phyloP scores from a whole-genome alignment of 2,797 vertebrate genomes.

The Gymnoscopelus microlampas region DNA sequence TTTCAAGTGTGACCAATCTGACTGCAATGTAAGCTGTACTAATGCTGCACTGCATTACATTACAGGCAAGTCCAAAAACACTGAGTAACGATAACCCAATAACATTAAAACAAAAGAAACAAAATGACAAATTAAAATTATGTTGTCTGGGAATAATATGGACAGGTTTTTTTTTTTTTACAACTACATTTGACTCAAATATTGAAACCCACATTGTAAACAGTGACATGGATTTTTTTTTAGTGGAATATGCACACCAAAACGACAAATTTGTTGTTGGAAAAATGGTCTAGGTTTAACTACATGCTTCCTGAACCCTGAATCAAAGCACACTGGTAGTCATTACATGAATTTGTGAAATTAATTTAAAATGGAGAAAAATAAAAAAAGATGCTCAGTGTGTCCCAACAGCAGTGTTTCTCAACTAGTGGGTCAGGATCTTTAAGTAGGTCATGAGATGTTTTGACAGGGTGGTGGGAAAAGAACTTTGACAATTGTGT shows the following conservation, averaged over 20 bases:
- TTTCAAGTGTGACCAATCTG: too few species aligned
- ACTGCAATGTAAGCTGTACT: too few species aligned
- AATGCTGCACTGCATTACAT: too few species aligned
- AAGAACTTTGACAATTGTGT: too few species aligned
- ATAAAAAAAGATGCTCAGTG: neutral
- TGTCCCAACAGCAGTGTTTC: too few species aligned
- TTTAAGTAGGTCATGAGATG: too few species aligned
- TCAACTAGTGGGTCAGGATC: too few species aligned
- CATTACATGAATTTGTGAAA: neutral
- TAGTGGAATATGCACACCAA: neutral
- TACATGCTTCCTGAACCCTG: neutral
- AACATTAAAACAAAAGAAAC: constrained; percentile 22
- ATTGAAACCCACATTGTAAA: constrained; percentile 11
- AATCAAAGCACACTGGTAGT: neutral
- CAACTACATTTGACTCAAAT: constrained; percentile 16
- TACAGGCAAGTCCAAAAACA: too few species aligned
- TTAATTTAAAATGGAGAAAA: neutral
- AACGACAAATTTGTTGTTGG: neutral
- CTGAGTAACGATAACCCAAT: neutral
- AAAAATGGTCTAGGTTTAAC: neutral
- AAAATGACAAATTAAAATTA: constrained; percentile 8
- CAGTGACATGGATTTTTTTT: neutral
- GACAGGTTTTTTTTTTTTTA: neutral
- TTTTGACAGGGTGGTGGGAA: too few species aligned
- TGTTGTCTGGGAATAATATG: neutral